phyloP scores from a whole-genome alignment of 2,113 vertebrate genomes.

The Serinus canaria region DNA sequence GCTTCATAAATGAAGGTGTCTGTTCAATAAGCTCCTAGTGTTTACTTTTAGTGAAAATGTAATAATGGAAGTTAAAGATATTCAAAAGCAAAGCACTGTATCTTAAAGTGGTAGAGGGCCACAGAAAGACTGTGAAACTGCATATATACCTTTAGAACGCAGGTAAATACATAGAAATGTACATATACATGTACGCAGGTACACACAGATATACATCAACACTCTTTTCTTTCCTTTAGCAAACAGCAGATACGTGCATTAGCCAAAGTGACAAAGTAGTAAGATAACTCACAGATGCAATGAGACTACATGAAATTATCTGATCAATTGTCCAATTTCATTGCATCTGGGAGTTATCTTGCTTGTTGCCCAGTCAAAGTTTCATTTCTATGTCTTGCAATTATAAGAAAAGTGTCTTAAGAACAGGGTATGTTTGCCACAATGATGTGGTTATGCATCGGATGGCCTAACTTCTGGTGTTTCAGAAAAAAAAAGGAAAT shows the following conservation, averaged over 20 bases:
- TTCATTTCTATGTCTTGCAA: background rate
- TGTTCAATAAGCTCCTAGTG: background rate
- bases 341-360: background rate
- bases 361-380: background rate
- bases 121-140: background rate
- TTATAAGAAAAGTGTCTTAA: background rate
- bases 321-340: background rate
- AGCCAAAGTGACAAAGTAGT: background rate
- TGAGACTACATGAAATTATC: background rate
- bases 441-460: background rate
- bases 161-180: background rate
- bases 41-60: conserved; percentile 34
- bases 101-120: background rate
- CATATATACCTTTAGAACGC: background rate
- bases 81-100: background rate
- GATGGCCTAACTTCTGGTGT: background rate
- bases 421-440: background rate
- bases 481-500: background rate
- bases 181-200: background rate
- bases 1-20: conserved; percentile 7
- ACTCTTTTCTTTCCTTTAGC: background rate
- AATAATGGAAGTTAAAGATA: background rate
- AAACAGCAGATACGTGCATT: background rate
- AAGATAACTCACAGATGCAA: background rate
- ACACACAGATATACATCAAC: background rate